These are phyloP conservation scores for Drosophila willistoni DNA, from an alignment of 1,140 invertebrate species.

Conservation along the genomic window DNA sequence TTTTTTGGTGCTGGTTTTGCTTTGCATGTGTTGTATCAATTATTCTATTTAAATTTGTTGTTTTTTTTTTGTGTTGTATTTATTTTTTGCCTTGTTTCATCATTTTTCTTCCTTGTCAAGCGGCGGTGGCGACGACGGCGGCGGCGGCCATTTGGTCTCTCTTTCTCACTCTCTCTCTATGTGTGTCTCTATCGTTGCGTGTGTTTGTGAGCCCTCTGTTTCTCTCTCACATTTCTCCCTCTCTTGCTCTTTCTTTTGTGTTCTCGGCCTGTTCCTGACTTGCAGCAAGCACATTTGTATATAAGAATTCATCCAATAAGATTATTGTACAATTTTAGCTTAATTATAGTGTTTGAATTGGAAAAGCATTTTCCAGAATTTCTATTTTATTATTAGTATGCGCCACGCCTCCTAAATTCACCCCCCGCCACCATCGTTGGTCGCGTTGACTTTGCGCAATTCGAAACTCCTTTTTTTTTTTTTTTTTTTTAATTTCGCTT, in stretches of 20 bases:
- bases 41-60: conserved; percentile 35
- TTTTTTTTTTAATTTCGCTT: conserved; percentile 54
- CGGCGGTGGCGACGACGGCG: conserved; percentile 48
- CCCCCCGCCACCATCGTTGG: not conserved
- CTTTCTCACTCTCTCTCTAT: conserved; percentile 15
- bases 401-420: conserved; percentile 51
- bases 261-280: conserved; percentile 47
- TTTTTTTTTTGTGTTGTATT: conserved; percentile 14
- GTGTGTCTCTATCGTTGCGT: conserved; percentile 35
- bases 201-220: conserved; percentile 28
- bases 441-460: conserved; percentile 40
- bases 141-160: conserved; percentile 67
- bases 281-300: conserved; percentile 55
- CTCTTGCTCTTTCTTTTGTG: conserved; percentile 26
- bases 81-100: conserved; percentile 65
- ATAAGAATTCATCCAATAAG: conserved; percentile 75
- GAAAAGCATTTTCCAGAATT: conserved; percentile 17
- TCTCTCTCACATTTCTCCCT: conserved; percentile 18
- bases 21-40: conserved; percentile 40
- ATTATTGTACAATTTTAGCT: conserved; percentile 33
- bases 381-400: conserved; percentile 17
- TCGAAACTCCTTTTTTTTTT: conserved; percentile 41
- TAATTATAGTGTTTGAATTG: conserved; percentile 16
- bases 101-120: conserved; percentile 73
- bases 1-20: conserved; percentile 18